Evolutionary conservation across 2,797 vertebrate species (phyloP), one percentile per base, ranked within the genome.

Genomic region (Enteromius treurensis): DNA sequence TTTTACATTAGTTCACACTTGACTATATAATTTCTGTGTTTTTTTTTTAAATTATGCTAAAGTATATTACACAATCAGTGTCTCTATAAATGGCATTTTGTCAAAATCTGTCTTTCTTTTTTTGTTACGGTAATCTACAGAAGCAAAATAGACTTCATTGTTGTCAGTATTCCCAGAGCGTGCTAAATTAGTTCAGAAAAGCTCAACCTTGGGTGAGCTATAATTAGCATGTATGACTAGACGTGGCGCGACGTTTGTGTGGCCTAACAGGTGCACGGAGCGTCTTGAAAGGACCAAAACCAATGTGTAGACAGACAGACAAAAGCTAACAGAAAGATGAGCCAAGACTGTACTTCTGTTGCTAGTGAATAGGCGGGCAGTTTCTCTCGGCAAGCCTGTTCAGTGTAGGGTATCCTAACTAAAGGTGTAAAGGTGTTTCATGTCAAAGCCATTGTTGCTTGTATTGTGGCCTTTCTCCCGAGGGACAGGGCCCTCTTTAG

Each of bases 381-480:
- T 62, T 60, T 81, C 62, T n/a, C 45, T 84, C 62, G 17, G n/a
- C 78, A 79, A 65, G 75, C 80, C 53, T 77, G 77, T 77, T 86
- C 70, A 84, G 77, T 82, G 84, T 92, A 89, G 89, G 81, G 29
- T 79, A 85, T 51, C 45, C 60, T 65, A 55, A 51, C 78, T 74
- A 81, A 76, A 82, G 88, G 74, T 86, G 62, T 88, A 86, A 90
- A 91, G 89, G 90, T 92, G 91, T 90, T 92, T 90, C 77, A 81
- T 90, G 88, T 92, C 87, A 91, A 84, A 87, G 85, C 86, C 85
- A 79, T 86, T 93, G 91, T 92, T 92, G 83, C 86, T 67, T 77
- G 81, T 55, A 86, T 87, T 84, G 83, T 87, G 88, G 87, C 81
- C 74, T 85, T 89, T 91, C 81, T 89, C 58, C 84, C 47, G 65